Evolutionary conservation across 2,797 vertebrate species (phyloP).

Genomic region (Chiroxiphia lanceolata): DNA sequence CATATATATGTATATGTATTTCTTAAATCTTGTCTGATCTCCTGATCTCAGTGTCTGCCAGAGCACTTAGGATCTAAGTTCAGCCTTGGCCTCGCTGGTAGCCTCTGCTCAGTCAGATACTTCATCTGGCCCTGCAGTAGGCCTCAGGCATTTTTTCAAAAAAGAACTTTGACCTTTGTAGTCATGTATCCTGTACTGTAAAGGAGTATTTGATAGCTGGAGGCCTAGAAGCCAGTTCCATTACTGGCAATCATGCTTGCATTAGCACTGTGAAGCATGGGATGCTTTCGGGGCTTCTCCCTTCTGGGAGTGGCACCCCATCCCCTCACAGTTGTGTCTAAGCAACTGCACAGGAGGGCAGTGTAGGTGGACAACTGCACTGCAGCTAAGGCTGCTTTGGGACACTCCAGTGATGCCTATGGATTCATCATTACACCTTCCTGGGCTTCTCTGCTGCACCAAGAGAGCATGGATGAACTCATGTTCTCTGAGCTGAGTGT

Average conservation of each 20-base stretch:
- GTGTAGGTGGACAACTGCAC: accelerated
- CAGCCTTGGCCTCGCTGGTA: not conserved
- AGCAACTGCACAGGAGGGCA: not conserved
- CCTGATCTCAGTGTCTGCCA: not conserved
- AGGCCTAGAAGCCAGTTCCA: not conserved
- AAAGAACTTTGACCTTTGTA: not conserved
- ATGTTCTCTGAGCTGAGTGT: not conserved
- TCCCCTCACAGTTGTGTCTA: accelerated
- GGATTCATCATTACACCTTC: not conserved
- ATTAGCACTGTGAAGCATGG: not conserved
- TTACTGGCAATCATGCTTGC: not conserved
- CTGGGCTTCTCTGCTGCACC: not conserved
- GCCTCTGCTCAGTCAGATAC: not conserved
- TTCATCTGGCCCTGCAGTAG: not conserved
- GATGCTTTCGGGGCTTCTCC: not conserved
- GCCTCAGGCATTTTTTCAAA: not conserved
- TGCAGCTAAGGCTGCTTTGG: not conserved
- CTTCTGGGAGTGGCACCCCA: not conserved
- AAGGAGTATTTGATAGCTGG: not conserved
- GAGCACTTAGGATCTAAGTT: not conserved
- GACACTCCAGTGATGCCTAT: accelerated
- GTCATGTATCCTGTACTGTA: not conserved
- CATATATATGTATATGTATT: not conserved
- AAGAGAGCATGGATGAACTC: not conserved
- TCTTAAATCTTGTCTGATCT: not conserved